A percentile compares a stretch with the other conserved stretches of the same genome.
Conservation (phyloP, 2,797 vertebrate genomes). For the Graptemys geographica region DNA sequence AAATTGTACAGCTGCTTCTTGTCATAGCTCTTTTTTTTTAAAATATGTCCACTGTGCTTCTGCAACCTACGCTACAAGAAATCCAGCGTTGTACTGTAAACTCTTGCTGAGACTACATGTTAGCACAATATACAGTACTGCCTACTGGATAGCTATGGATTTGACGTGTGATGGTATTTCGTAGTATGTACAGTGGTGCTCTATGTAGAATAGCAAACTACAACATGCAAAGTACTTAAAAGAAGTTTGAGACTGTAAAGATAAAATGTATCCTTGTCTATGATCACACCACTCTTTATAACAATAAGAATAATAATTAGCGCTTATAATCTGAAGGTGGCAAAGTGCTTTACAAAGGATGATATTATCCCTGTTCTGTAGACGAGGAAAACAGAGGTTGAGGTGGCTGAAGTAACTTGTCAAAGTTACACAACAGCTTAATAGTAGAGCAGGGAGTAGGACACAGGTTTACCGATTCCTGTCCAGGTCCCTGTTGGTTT, state of each 20-base stretch:
- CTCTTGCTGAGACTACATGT: background rate
- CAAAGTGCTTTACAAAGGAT: background rate
- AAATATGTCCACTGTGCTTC: background rate
- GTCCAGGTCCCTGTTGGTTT: background rate
- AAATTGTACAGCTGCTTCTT: background rate
- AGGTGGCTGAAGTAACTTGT: background rate
- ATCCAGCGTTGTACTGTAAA: background rate
- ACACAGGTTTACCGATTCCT: background rate
- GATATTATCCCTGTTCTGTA: background rate
- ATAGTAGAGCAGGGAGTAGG: background rate
- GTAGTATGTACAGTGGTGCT: fast-evolving
- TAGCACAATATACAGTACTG: background rate
- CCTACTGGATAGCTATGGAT: background rate
- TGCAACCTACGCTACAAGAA: background rate
- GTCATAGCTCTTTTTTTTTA: background rate
- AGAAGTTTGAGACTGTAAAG: background rate
- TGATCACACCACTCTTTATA: background rate
- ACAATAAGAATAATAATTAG: background rate
- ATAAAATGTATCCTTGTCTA: background rate
- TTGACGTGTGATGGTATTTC: background rate
- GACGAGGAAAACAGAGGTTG: background rate
- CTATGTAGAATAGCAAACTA: background rate
- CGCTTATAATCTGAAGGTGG: background rate
- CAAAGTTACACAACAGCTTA: background rate
- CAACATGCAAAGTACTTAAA: background rate